phyloP scores from a whole-genome alignment of 1,140 invertebrate genomes.

The Laodelphax striatellus region DNA sequence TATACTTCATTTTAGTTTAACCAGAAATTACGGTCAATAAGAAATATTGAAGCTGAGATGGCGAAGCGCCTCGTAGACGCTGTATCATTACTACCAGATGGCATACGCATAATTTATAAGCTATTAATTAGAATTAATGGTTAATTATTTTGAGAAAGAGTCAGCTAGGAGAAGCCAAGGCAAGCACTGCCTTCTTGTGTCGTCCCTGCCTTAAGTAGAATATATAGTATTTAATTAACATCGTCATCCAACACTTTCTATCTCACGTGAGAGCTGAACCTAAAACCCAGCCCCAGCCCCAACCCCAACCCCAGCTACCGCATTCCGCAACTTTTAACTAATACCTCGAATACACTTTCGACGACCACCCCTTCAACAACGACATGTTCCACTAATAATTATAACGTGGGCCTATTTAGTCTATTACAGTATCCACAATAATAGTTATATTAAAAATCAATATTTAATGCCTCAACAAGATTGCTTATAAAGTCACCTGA shows the following conservation, averaged over 20 bases:
- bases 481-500: too few relatives aligned
- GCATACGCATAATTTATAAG: slow-evolving; percentile 4
- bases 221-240: slow-evolving; percentile 3
- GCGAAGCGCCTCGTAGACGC: not conserved
- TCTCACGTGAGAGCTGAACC: not conserved
- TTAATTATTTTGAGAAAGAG: slow-evolving; percentile 4
- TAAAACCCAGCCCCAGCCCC: too few relatives aligned
- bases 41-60: not conserved
- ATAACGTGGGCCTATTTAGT: too few relatives aligned
- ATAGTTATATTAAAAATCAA: too few relatives aligned
- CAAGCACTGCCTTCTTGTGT: not conserved
- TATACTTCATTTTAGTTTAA: not conserved
- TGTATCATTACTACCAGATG: slow-evolving; percentile 1
- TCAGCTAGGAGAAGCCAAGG: not conserved
- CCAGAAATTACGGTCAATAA: not conserved
- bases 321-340: too few relatives aligned
- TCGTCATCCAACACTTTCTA: not conserved
- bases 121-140: slow-evolving; percentile 3
- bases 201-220: not conserved
- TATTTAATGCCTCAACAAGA: too few relatives aligned
- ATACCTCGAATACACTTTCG: too few relatives aligned
- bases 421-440: too few relatives aligned
- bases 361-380: not conserved
- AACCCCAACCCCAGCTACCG: too few relatives aligned
- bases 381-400: too few relatives aligned